These are phyloP conservation scores for Suricata suricatta DNA, from an alignment of 2,113 vertebrate genomes.

Conservation along the genomic window DNA sequence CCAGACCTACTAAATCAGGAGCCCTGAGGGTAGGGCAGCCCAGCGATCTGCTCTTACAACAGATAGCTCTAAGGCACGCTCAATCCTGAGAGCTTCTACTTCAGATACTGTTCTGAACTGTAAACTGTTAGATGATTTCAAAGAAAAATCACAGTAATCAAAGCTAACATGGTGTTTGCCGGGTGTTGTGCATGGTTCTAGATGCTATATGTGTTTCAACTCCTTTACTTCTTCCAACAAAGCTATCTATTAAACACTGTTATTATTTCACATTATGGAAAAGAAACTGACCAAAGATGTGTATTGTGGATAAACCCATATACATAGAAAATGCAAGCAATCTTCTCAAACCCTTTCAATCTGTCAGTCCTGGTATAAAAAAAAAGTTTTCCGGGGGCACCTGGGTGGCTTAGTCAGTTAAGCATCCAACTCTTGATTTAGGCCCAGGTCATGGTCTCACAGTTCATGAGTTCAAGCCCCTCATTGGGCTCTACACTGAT, in stretches of 20 bases:
- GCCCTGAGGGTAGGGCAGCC: background rate
- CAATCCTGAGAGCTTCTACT: background rate
- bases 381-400: background rate
- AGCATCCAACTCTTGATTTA: no score
- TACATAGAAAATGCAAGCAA: background rate
- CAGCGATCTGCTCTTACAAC: background rate
- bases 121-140: background rate
- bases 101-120: background rate
- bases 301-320: background rate
- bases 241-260: background rate
- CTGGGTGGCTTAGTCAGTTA: no score
- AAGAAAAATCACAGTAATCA: background rate
- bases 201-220: background rate
- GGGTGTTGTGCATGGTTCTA: background rate
- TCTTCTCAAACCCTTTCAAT: background rate
- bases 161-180: background rate
- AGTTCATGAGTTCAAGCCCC: no score
- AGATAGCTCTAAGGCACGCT: background rate
- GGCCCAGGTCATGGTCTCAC: no score
- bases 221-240: background rate
- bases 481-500: no score
- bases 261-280: background rate
- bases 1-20: background rate
- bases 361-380: background rate
- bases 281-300: background rate